These are phyloP conservation scores for Oasisia sp. DNA, from an alignment of 2,888 invertebrate species.

Conservation along the genomic window DNA sequence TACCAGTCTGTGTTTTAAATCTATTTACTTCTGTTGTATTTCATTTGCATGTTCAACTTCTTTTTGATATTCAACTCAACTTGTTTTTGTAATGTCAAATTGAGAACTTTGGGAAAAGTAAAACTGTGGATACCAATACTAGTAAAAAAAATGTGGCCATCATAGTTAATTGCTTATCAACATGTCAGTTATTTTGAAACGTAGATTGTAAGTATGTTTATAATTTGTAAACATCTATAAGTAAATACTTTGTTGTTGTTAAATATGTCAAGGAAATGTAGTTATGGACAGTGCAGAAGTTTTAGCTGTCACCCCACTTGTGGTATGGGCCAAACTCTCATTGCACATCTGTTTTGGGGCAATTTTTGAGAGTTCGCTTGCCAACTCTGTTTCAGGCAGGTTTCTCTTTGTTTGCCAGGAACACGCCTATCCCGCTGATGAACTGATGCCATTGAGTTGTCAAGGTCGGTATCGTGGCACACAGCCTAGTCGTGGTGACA, in stretches of 20 bases:
- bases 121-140: not conserved
- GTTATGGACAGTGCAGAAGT: not conserved
- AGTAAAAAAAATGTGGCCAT: not conserved
- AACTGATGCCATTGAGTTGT: conserved; percentile 96
- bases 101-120: not conserved
- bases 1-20: not conserved
- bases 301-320: not conserved
- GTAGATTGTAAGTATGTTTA: not conserved
- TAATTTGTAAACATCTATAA: conserved; percentile 20
- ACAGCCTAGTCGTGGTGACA: conserved; percentile 91
- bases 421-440: conserved; percentile 97
- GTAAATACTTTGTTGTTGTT: not conserved
- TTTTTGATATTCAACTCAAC: not conserved
- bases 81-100: not conserved
- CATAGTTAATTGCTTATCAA: not conserved
- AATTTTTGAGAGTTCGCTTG: not conserved
- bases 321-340: not conserved
- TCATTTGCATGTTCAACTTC: not conserved
- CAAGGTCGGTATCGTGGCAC: conserved; percentile 90
- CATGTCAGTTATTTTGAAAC: not conserved
- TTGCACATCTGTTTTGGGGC: not conserved
- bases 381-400: not conserved
- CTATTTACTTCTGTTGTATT: not conserved
- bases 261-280: not conserved
- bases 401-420: conserved; percentile 64